Conservation (phyloP, 2,888 invertebrate genomes). For the Patella ulyssiponensis region DNA sequence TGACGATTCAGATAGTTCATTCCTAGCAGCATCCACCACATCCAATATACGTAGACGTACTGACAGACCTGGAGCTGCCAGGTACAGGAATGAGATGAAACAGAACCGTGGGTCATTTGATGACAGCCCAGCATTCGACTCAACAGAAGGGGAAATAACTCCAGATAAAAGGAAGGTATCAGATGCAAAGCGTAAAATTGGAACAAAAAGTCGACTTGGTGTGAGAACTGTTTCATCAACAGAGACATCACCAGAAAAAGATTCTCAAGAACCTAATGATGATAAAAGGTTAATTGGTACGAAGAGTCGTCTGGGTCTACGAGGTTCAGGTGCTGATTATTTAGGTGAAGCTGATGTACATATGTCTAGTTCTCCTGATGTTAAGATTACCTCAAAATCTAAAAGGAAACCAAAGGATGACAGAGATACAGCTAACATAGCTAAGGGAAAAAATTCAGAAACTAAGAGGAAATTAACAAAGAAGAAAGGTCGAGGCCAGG, state of each 20-base stretch:
- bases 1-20: slow-evolving; percentile 9
- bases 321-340: background rate
- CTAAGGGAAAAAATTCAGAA: background rate
- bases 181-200: slow-evolving; percentile 35
- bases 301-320: slow-evolving; percentile 33
- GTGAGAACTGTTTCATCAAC: slow-evolving; percentile 23
- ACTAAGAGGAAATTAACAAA: too few relatives aligned
- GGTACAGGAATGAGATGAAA: slow-evolving; percentile 10
- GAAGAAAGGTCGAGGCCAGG: background rate
- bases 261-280: slow-evolving; percentile 14
- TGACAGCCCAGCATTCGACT: slow-evolving; percentile 13
- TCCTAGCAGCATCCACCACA: slow-evolving; percentile 15
- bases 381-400: background rate
- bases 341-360: background rate
- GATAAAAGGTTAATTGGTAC: slow-evolving; percentile 37
- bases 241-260: slow-evolving; percentile 22
- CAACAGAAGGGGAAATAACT: slow-evolving; percentile 7
- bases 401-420: slow-evolving; percentile 1
- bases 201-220: slow-evolving; percentile 36
- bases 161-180: background rate
- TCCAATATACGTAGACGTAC: slow-evolving; percentile 16
- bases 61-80: slow-evolving; percentile 45
- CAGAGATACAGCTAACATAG: background rate
- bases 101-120: background rate
- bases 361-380: background rate